Evolutionary conservation across 2,797 vertebrate species (phyloP).

Genomic region (Sarcoramphus papa): DNA sequence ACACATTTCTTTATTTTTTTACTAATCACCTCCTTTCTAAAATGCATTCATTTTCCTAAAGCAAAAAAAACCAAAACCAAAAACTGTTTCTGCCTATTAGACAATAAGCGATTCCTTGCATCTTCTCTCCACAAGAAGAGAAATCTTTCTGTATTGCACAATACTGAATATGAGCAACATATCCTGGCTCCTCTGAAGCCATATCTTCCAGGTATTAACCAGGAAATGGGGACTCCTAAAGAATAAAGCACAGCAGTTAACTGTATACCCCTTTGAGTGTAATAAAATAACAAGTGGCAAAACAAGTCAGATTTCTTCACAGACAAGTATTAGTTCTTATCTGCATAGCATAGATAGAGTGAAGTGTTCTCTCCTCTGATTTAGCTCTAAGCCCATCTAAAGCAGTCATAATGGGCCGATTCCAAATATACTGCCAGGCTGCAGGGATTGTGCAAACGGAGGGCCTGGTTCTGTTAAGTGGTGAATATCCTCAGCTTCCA

Average conservation of each 20-base stretch:
- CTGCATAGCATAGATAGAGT: neutral
- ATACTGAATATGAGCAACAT: neutral
- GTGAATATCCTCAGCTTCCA: neutral
- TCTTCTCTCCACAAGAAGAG: neutral
- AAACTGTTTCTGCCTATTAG: neutral
- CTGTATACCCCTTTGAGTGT: neutral
- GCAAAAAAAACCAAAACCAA: neutral
- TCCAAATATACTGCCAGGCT: neutral
- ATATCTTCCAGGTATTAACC: neutral
- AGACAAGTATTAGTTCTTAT: neutral
- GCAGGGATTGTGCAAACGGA: neutral
- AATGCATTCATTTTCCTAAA: neutral
- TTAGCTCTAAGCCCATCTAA: neutral
- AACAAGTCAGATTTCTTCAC: neutral
- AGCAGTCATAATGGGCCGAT: neutral
- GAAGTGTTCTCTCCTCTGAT: neutral
- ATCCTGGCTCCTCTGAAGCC: neutral
- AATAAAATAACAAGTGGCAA: neutral
- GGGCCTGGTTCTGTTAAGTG: neutral
- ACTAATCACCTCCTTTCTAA: neutral
- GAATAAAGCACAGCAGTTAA: neutral
- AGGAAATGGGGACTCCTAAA: neutral
- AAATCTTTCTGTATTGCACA: neutral
- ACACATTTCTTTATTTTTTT: neutral
- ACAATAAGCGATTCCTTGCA: neutral